phyloP scores from a whole-genome alignment of 2,888 invertebrate genomes.

The Sesia apiformis region DNA sequence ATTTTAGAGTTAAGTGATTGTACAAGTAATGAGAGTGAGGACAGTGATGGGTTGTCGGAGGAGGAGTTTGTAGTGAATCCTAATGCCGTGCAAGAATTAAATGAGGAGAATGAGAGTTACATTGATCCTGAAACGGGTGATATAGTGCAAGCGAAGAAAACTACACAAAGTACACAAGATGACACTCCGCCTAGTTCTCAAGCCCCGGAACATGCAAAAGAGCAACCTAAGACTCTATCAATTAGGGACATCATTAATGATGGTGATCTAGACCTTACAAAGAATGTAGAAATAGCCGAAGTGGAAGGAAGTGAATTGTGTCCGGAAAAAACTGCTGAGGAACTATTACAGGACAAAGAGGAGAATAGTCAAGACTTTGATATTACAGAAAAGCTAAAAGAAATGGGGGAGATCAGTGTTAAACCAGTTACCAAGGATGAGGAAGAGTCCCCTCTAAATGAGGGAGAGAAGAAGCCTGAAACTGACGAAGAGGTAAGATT shows the following conservation, averaged over 20 bases:
- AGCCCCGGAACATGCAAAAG: constrained; percentile 5
- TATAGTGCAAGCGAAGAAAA: constrained; percentile 42
- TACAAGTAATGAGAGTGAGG: constrained; percentile 57
- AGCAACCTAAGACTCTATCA: constrained; percentile 55
- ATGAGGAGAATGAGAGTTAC: constrained; percentile 64
- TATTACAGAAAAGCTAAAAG: constrained; percentile 76
- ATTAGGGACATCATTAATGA: constrained; percentile 68
- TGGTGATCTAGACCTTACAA: constrained; percentile 58
- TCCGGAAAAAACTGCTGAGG: constrained; percentile 54
- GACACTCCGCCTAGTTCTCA: constrained; percentile 8
- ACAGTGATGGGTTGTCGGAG: constrained; percentile 66
- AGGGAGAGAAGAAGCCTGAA: constrained; percentile 45
- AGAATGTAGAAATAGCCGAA: constrained; percentile 67
- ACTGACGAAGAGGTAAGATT: constrained; percentile 56
- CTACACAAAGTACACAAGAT: constrained; percentile 10
- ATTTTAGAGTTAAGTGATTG: constrained; percentile 65
- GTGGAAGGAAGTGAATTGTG: constrained; percentile 61
- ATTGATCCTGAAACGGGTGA: constrained; percentile 70
- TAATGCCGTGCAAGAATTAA: constrained; percentile 57
- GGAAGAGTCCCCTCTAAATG: constrained; percentile 24
- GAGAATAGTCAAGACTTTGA: constrained; percentile 71
- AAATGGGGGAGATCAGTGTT: constrained; percentile 75
- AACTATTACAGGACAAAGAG: constrained; percentile 53
- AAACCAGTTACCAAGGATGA: constrained; percentile 48
- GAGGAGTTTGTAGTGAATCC: constrained; percentile 67